Base-by-base conservation (phyloP, 2,888 invertebrate genomes). In the Dasypolia templi region DNA sequence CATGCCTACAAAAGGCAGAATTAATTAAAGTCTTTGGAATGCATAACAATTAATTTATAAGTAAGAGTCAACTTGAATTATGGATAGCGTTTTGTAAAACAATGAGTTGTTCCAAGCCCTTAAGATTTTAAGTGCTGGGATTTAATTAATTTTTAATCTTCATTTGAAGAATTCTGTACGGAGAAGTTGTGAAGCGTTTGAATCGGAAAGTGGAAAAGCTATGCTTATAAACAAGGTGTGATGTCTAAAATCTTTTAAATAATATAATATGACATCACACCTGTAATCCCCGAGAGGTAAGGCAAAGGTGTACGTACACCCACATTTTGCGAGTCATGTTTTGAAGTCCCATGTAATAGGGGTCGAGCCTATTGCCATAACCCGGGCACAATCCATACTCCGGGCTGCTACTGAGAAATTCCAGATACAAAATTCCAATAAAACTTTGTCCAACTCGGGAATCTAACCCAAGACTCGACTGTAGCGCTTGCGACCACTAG, bases 91-190 rank as follows among this genome's bases (percentile, higher is more conserved):
- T 80, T 83, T 83, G 65, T 70, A 64, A 61, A 67, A 63, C 79
- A 79, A 70, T 66, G 61, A 83, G 49, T 53, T 71, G 66, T 71
- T 63, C 26, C 53, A 67, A 79, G 66, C 53, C 63, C 79, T 78
- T 72, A 46, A 79, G 58, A 72, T 59, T 46, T 59, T 63, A 72
- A 83, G 66, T 62, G 53, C 39, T 55, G 53, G 32, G 83, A 59
- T 55, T 83, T 83, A 58, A 80, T 80, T 64, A 83, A 67, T 83
- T 79, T 82, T 64, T 69, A 46, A 77, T 61, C 59, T 61, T 56
- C 17, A 55, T 58, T 65, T 63, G 44, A 77, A 69, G 68, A 77
- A 59, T 68, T 82, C 19, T 17, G 3, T 49, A 82, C 53, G 49
- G 29, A 49, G n/a, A 68, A 68, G 32, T 68, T 64, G 44, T 59